These are phyloP conservation scores for Lycaena phlaeas DNA, from an alignment of 2,888 invertebrate genomes.

Conservation along the genomic window DNA sequence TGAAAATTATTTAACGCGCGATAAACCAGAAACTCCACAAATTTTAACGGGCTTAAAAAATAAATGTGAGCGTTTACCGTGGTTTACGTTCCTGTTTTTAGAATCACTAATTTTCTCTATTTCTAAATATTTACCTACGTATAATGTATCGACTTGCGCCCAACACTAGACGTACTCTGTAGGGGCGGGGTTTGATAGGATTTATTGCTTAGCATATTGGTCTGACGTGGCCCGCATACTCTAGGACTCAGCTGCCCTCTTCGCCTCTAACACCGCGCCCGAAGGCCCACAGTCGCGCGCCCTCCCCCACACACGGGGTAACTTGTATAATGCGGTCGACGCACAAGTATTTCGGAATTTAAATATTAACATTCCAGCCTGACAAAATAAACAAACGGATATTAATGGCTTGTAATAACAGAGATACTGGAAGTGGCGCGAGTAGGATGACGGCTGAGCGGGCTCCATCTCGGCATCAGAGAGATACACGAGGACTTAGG, in stretches of 20 bases:
- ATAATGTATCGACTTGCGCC: constrained; percentile 8
- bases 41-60: too few species aligned
- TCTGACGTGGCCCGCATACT: constrained; percentile 29
- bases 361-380: constrained; percentile 6
- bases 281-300: constrained; percentile 17
- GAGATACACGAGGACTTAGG: too few species aligned
- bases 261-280: not conserved
- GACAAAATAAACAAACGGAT: constrained; percentile 8
- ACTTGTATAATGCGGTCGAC: constrained; percentile 27
- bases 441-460: too few species aligned
- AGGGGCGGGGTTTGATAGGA: constrained; percentile 42
- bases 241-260: not conserved
- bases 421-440: constrained; percentile 5
- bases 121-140: too few species aligned
- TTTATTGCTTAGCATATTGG: constrained; percentile 58
- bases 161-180: constrained; percentile 28
- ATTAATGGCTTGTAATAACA: not conserved
- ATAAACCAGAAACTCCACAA: too few species aligned
- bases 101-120: too few species aligned
- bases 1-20: too few species aligned
- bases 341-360: constrained; percentile 16
- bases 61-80: too few species aligned
- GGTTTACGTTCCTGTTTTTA: too few species aligned
- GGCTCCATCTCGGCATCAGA: too few species aligned
- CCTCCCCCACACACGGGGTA: constrained; percentile 10